Conservation (phyloP, 2,888 invertebrate species). For the Drosophila lutescens region DNA sequence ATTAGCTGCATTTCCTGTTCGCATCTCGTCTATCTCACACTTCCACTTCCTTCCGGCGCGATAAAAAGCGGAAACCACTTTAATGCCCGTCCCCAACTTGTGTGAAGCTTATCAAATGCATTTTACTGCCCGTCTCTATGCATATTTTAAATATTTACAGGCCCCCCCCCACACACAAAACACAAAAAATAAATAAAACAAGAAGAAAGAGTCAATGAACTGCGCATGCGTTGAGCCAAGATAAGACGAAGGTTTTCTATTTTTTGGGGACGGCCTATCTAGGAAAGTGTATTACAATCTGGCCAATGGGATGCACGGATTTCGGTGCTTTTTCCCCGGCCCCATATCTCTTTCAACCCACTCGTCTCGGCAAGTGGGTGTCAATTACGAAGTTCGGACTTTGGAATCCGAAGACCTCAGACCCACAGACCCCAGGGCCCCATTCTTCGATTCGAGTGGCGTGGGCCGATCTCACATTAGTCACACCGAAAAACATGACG, state of each 20-base stretch:
- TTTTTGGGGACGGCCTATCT: conserved; percentile 31
- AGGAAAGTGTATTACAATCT: conserved; percentile 39
- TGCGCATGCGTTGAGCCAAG: conserved; percentile 66
- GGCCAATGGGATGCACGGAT: conserved; percentile 35
- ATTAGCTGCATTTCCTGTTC: conserved; percentile 77
- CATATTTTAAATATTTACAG: conserved; percentile 58
- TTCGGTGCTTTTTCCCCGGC: conserved; percentile 14
- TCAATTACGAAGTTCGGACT: conserved; percentile 72
- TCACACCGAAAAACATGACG: conserved; percentile 53
- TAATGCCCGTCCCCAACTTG: conserved; percentile 40
- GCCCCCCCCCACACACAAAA: not conserved
- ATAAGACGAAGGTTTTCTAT: conserved; percentile 63
- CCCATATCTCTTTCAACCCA: conserved; percentile 5
- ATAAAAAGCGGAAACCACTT: conserved; percentile 72
- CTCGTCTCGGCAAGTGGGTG: conserved; percentile 70
- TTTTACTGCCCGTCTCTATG: conserved; percentile 53
- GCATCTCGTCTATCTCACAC: conserved; percentile 63
- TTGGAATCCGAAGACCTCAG: conserved; percentile 14
- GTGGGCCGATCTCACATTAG: conserved; percentile 76
- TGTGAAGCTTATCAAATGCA: conserved; percentile 73
- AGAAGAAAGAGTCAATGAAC: conserved; percentile 62
- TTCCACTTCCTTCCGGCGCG: conserved; percentile 73
- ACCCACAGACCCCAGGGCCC: conserved; percentile 45
- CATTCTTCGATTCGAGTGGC: conserved; percentile 34
- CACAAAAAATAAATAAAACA: not conserved